Conservation (phyloP, 1,140 invertebrate species). For the Sarcophaga peregrina region DNA sequence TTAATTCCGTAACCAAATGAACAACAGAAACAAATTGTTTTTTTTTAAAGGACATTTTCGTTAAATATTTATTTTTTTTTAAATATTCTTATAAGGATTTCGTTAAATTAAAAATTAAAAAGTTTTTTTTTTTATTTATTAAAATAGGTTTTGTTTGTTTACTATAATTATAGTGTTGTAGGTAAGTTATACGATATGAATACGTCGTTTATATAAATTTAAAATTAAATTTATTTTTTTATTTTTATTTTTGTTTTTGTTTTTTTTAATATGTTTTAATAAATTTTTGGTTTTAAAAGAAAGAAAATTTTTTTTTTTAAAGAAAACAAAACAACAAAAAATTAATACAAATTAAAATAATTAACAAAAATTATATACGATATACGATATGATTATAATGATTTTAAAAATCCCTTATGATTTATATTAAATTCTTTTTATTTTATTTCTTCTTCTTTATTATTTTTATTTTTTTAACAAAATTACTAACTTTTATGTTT, state of each 20-base stretch:
- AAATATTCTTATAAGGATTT: slow-evolving; percentile 17
- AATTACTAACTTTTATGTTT: slow-evolving; percentile 21
- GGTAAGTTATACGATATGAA: neutral
- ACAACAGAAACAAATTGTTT: neutral
- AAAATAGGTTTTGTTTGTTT: neutral
- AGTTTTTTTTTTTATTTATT: neutral
- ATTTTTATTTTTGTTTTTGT: neutral
- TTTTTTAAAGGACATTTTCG: neutral
- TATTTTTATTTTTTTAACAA: neutral
- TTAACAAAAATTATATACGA: neutral
- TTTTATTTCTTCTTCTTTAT: neutral
- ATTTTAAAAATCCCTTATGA: too few species aligned
- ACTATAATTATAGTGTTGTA: neutral
- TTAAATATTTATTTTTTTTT: slow-evolving; percentile 27
- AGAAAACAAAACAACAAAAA: neutral
- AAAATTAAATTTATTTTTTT: neutral
- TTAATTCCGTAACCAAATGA: slow-evolving; percentile 36
- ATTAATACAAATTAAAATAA: neutral
- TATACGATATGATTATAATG: neutral
- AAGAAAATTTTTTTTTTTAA: neutral
- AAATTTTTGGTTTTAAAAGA: slow-evolving; percentile 17
- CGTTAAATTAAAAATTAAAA: neutral
- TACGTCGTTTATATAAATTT: neutral
- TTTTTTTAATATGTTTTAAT: neutral
- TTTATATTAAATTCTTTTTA: too few species aligned